Percentiles rank a stretch among this genome's conserved stretches.
Conservation (phyloP, 2,797 vertebrate genomes). For the Stomatorhinus walkeri region DNA sequence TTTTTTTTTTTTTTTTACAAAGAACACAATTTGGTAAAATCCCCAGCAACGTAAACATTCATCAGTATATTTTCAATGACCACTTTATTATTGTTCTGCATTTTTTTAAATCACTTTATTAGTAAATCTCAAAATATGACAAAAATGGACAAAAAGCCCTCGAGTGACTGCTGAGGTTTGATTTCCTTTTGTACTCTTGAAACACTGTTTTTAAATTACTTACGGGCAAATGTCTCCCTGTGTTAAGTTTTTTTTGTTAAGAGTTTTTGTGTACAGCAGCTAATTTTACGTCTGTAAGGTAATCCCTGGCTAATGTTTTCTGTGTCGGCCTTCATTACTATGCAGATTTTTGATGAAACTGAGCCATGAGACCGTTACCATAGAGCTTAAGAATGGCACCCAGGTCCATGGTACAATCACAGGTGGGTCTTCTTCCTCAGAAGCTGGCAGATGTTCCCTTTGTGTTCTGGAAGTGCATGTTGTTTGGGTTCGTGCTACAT, state of each 20-base stretch:
- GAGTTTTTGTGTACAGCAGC: not conserved
- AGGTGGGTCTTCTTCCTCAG: conserved; percentile 56
- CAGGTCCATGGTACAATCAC: conserved; percentile 98
- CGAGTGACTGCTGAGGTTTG: not conserved
- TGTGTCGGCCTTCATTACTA: not conserved
- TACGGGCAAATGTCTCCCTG: not conserved
- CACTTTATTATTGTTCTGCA: not conserved
- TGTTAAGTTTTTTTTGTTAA: not conserved
- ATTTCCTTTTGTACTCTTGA: not conserved
- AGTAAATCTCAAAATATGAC: not conserved
- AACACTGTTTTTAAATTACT: not conserved
- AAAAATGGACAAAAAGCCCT: not conserved
- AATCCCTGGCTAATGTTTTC: not conserved
- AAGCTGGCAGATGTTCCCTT: not conserved
- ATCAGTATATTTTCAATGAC: not conserved
- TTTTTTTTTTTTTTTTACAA: not conserved
- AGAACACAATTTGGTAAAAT: not conserved
- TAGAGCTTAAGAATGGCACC: conserved; percentile 95
- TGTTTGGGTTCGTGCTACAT: not conserved
- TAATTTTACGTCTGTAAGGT: not conserved
- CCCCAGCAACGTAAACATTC: not conserved
- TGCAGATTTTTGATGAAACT: conserved; percentile 96
- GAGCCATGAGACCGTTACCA: conserved; percentile 97
- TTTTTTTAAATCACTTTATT: not conserved
- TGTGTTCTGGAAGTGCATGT: too few relatives aligned